A percentile compares a stretch with the other conserved stretches of the same genome.
Evolutionary conservation across 2,113 vertebrate genomes (phyloP).

Genomic region (Conger conger): DNA sequence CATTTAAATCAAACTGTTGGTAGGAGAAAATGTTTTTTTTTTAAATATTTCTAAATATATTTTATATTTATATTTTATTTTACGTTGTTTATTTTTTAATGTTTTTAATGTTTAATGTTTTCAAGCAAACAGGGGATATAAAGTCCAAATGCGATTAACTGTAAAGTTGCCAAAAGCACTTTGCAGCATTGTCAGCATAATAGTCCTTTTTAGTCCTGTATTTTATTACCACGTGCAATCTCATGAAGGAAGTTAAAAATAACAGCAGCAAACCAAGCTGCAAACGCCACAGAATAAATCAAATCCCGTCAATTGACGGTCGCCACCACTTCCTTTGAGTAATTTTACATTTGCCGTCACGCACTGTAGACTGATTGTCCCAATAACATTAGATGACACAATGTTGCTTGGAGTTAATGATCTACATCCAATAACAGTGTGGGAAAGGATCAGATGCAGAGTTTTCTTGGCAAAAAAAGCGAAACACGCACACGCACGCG

Average conservation of each 20-base stretch:
- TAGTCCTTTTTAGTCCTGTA: background rate
- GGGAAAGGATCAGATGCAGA: background rate
- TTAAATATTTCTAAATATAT: too few relatives aligned
- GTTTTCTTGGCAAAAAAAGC: background rate
- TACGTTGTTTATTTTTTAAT: too few relatives aligned
- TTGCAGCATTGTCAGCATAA: background rate
- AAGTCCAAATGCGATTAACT: background rate
- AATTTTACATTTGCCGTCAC: background rate
- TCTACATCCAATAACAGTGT: constrained; percentile 15
- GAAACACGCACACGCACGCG: background rate
- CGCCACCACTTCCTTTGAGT: background rate
- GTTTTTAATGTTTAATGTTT: background rate
- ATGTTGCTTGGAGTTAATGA: constrained; percentile 19
- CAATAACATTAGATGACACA: background rate
- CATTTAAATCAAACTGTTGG: background rate
- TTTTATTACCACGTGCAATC: background rate
- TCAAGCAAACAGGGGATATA: background rate
- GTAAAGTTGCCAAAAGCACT: background rate
- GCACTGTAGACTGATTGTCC: background rate
- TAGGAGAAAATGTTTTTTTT: background rate
- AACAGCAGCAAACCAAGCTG: background rate
- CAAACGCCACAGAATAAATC: background rate
- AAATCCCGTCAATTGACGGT: background rate
- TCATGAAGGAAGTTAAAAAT: background rate
- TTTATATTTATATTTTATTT: too few relatives aligned